Conservation (phyloP, 1,140 invertebrate genomes). For the Drosophila obscura region DNA sequence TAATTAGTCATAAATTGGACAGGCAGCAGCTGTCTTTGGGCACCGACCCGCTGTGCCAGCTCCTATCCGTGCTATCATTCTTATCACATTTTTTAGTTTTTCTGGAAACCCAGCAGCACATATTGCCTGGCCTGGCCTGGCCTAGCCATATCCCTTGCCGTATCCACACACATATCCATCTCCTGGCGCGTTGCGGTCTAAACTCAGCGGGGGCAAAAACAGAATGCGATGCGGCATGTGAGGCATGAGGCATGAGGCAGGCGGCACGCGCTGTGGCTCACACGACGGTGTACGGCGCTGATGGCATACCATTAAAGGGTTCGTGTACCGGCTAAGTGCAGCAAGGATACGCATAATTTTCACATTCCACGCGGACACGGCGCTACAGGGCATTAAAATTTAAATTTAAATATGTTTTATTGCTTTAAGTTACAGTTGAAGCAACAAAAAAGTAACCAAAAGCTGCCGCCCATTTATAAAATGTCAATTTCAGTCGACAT, state of each 20-base stretch:
- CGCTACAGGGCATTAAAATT: conserved; percentile 43
- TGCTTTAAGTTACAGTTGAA: conserved; percentile 67
- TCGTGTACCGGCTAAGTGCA: conserved; percentile 60
- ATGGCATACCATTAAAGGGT: conserved; percentile 58
- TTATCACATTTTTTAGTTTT: conserved; percentile 57
- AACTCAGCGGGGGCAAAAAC: conserved; percentile 58
- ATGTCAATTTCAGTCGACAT: conserved; percentile 75
- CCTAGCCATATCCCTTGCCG: conserved; percentile 1
- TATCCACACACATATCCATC: conserved; percentile 48
- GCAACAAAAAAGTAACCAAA: conserved; percentile 20
- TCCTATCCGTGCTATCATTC: conserved; percentile 51
- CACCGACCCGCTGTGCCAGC: conserved; percentile 33
- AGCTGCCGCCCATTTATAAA: conserved; percentile 74
- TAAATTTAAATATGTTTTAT: conserved; percentile 73
- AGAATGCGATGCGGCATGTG: conserved; percentile 9
- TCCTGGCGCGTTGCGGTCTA: conserved; percentile 74
- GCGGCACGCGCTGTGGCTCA: conserved; percentile 66
- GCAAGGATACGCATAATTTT: conserved; percentile 69
- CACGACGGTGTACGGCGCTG: conserved; percentile 8
- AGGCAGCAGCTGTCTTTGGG: conserved; percentile 58
- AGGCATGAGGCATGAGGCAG: conserved; percentile 8
- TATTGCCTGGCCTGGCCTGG: conserved; percentile 16
- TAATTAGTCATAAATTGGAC: conserved; percentile 59
- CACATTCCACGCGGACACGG: conserved; percentile 56
- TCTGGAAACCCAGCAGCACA: conserved; percentile 37